Base-by-base conservation (phyloP, 2,888 invertebrate genomes). In the Nymphalis urticae region DNA sequence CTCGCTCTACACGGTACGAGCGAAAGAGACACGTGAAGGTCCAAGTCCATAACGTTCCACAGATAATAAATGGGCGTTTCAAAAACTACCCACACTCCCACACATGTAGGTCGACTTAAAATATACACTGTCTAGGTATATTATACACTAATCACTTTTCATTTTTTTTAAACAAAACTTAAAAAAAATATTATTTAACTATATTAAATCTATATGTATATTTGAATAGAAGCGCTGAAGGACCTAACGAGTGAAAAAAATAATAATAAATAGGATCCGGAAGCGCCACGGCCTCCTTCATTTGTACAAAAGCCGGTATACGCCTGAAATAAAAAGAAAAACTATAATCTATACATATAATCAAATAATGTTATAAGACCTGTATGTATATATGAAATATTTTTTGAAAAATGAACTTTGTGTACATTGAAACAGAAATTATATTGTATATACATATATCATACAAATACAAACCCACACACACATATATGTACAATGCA, bases 301-400 rank as follows among this genome's bases (percentile, higher is more conserved):
- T 90, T 91, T 92, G 91, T 92, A 92, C 91, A 92, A 89, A 87
- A 87, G 83, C 87, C 81, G 82, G 81, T 77, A 78, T 78, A 73
- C 74, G 84, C 83, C 89, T 90, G 89, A 62, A 88, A 87, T 74
- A 27, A 80, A 75, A 75, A 72, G 13, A 72, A 62, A 64, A 16
- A 2, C 5, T 54, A 24, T 16, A 0, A 6, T 21, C 4, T 53
- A 53, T 4, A 1, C 3, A 54, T 27, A 16, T 27, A 27, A 27
- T 27, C 1, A 27, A 27, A 27, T 27, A 27, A 27, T 27, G 4
- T 27, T 3, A 27, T 3, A 5, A 3, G 27, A 27, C 5, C 27
- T n/a, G n/a, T n/a, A 32, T 32, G 27, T 0, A 5, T 6, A 6
- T 32, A 32, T 6, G 27, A 5, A 32, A 6, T 32, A 32, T 32